phyloP scores from a whole-genome alignment of 2,113 vertebrate genomes.

The Oncorhynchus kisutch region DNA sequence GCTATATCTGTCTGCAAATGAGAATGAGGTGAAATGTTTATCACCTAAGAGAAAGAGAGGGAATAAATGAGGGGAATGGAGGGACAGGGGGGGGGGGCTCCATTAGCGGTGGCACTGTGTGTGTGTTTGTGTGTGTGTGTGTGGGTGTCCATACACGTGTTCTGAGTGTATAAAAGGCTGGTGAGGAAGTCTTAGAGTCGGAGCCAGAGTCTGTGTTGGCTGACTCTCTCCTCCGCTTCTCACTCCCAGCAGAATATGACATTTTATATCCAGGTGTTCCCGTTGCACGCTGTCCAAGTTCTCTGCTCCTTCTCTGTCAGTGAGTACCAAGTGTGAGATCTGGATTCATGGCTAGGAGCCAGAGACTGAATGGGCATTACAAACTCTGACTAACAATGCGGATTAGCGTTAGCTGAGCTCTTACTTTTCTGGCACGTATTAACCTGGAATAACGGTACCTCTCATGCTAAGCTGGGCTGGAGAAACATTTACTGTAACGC shows the following conservation, averaged over 20 bases:
- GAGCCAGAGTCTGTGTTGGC: neutral
- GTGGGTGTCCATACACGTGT: neutral
- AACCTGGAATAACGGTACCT: neutral
- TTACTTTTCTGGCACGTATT: neutral
- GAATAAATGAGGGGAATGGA: neutral
- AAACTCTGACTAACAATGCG: neutral
- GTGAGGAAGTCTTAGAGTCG: neutral
- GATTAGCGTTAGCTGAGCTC: neutral
- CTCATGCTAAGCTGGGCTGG: neutral
- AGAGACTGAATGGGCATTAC: neutral
- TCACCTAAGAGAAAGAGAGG: neutral
- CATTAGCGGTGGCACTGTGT: neutral
- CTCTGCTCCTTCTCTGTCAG: neutral
- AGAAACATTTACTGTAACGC: neutral
- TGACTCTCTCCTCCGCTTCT: neutral
- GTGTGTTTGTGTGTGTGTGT: too few relatives aligned
- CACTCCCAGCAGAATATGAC: neutral
- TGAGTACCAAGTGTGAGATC: neutral
- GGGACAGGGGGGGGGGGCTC: neutral
- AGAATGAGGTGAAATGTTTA: neutral
- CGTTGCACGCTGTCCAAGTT: neutral
- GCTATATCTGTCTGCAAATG: neutral
- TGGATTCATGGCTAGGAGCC: neutral
- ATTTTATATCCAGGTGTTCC: slow-evolving; percentile 22
- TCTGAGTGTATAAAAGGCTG: neutral